phyloP scores from a whole-genome alignment of 2,113 vertebrate species.

The Empidonax alnorum region DNA sequence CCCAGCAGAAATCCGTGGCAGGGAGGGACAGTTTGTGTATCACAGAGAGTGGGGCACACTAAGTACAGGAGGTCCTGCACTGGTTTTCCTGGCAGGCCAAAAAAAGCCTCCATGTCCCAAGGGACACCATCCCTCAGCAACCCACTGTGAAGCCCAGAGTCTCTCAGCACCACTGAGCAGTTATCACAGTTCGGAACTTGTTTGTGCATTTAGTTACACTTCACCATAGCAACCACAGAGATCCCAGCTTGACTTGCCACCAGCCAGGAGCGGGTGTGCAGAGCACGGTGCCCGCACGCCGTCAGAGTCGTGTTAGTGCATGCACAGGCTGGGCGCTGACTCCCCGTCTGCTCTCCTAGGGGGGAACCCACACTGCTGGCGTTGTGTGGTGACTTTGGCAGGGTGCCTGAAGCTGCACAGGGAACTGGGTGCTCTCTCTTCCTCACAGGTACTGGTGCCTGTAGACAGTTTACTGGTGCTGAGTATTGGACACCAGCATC shows the following conservation, averaged over 20 bases:
- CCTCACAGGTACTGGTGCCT: not conserved
- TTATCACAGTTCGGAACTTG: not conserved
- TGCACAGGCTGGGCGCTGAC: not conserved
- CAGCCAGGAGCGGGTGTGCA: not conserved
- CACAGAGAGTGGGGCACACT: not conserved
- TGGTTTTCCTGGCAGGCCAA: not conserved
- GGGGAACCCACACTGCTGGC: not conserved
- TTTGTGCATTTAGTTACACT: conserved; percentile 35
- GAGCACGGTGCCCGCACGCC: not conserved
- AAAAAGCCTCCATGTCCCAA: not conserved
- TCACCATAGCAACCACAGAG: conserved; percentile 45
- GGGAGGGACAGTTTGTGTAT: not conserved
- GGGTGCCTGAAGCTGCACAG: not conserved
- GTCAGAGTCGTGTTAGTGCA: not conserved
- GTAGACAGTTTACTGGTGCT: not conserved
- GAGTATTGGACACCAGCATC: not conserved
- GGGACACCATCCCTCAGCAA: not conserved
- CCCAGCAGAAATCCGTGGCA: not conserved
- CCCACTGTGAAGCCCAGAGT: not conserved
- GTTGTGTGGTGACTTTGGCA: rapidly evolving
- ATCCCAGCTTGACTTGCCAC: not conserved
- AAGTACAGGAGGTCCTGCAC: not conserved
- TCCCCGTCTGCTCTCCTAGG: not conserved
- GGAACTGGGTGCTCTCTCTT: not conserved
- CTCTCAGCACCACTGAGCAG: not conserved